Base-by-base conservation (phyloP, 2,113 vertebrate species). In the Scartelaos histophorus region DNA sequence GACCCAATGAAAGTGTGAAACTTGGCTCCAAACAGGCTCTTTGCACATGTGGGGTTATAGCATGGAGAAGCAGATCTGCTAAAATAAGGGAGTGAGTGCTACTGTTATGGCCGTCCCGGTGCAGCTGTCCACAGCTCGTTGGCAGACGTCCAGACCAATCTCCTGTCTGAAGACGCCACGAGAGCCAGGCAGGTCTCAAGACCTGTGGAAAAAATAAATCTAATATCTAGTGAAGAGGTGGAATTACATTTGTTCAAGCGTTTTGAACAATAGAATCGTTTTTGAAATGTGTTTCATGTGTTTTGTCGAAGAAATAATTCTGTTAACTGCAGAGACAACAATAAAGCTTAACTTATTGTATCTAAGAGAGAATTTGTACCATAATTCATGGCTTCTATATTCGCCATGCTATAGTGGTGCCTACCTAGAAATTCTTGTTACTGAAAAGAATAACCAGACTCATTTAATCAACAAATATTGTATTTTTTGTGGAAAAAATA, bases 81-180 rank as follows among this genome's bases (percentile, higher is more conserved):
- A 83, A 83, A 85, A 75, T 80, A 64, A 80, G 72, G 79, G 79
- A 61, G 69, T 34, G 38, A 35, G 66, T 66, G 73, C 80, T 79
- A 85, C 82, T 73, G 80, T 81, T 85, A 29, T 73, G 80, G 78
- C 76, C 60, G 71, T 81, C 69, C 1, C 69, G 75, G 80, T 71
- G 57, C 81, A 86, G 86, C 84, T 86, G 82, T 88, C 82, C 71
- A 53, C 60, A 13, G 73, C 88, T 90, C 24, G 73, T 83, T 85
- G 86, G 79, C 82, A 60, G 47, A 82, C 74, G 64, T 71, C 22
- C 25, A 25, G 53, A 62, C 69, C 71, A 46, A 34, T 61, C 71
- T 56, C 46, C 12, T 10, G 13, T 61, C 78, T 72, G 56, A 71
- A 74, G 70, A 79, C 46, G 22, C 56, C 24, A 25, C 24, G 25